phyloP scores from a whole-genome alignment of 2,113 vertebrate species.

The Platycercus adscitus region DNA sequence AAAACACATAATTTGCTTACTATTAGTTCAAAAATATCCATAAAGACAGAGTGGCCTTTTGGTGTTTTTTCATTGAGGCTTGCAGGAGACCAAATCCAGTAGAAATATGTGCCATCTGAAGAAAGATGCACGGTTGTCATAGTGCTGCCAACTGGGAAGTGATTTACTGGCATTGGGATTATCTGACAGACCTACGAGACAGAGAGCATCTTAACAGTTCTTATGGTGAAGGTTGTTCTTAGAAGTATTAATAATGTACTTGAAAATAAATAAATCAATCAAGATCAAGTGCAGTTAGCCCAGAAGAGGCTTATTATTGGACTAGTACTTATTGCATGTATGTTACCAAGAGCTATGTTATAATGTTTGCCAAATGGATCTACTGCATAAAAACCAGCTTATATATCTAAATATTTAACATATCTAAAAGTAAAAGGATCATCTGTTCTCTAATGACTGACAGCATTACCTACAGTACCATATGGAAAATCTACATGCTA shows the following conservation, averaged over 20 bases:
- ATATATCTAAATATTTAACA: background rate
- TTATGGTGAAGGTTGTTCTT: background rate
- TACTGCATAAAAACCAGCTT: background rate
- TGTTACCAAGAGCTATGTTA: background rate
- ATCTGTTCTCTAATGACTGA: background rate
- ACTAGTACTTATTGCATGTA: background rate
- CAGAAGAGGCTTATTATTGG: background rate
- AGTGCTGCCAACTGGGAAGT: slow-evolving; percentile 93
- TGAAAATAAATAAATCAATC: background rate
- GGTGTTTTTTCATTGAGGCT: slow-evolving; percentile 98
- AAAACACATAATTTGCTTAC: slow-evolving; percentile 74
- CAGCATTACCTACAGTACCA: background rate
- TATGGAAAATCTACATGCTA: background rate
- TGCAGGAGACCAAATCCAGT: slow-evolving; percentile 98
- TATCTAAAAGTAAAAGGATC: background rate
- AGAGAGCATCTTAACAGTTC: background rate
- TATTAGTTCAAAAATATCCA: slow-evolving; percentile 93
- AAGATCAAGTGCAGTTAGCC: background rate
- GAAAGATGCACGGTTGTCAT: slow-evolving; percentile 96
- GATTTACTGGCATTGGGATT: slow-evolving; percentile 92
- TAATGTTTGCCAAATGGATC: background rate
- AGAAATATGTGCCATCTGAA: slow-evolving; percentile 95
- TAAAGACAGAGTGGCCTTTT: slow-evolving; percentile 97
- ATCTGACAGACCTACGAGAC: slow-evolving; percentile 87
- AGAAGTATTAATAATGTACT: background rate